Evolutionary conservation across 2,113 vertebrate species (phyloP).

Genomic region (Ondatra zibethicus): DNA sequence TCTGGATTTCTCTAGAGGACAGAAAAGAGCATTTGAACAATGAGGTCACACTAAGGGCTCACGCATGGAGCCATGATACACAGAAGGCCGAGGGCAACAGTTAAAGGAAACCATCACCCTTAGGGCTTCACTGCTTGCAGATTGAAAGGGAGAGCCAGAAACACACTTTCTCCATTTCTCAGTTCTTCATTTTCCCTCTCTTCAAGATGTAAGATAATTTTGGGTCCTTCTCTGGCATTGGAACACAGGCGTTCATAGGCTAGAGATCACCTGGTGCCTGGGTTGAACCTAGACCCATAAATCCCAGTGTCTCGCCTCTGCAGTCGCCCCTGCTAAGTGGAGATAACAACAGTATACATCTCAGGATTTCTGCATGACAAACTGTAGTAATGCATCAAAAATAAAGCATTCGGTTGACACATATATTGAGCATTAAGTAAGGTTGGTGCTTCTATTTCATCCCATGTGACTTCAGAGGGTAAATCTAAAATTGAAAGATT

Average conservation of each 20-base stretch:
- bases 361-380: not conserved
- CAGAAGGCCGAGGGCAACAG: not conserved
- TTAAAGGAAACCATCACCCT: not conserved
- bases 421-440: not conserved
- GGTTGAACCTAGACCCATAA: fast-evolving
- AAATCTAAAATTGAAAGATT: not conserved
- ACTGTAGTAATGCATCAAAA: not conserved
- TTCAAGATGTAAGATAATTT: not conserved
- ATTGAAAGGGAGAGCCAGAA: not conserved
- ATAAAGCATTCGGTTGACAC: not conserved
- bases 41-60: not conserved
- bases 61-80: not conserved
- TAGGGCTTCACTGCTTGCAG: not conserved
- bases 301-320: not conserved
- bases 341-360: not conserved
- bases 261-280: not conserved
- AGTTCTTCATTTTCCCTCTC: not conserved
- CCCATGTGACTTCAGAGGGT: not conserved
- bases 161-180: not conserved
- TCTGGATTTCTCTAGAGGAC: not conserved
- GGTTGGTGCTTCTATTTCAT: slow-evolving; percentile 24
- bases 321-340: not conserved
- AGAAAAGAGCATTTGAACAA: not conserved
- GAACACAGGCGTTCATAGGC: not conserved
- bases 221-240: not conserved